Evolutionary conservation across 1,140 invertebrate species (phyloP).

Genomic region (Berghia stephanieae): DNA sequence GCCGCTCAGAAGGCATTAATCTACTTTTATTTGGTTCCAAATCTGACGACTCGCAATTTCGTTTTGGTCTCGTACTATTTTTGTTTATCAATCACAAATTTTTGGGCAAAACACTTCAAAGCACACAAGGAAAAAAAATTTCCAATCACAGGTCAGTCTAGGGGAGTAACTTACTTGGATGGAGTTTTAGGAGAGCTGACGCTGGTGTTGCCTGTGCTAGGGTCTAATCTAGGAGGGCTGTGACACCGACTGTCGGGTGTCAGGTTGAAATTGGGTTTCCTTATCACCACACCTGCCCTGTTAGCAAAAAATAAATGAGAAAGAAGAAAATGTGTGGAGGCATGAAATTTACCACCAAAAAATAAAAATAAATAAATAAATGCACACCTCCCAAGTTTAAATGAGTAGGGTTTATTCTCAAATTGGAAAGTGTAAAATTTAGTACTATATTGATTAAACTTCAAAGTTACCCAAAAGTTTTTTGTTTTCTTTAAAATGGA

Average conservation of each 20-base stretch:
- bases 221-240: constrained; percentile 48
- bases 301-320: neutral
- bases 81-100: too few species aligned
- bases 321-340: constrained; percentile 10
- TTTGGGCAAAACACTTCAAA: too few species aligned
- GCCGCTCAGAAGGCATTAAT: neutral
- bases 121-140: neutral
- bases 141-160: neutral
- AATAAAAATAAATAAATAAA: too few species aligned
- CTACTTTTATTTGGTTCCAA: neutral
- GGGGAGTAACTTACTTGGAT: constrained; percentile 58
- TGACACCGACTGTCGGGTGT: constrained; percentile 40
- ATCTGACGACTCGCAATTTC: too few species aligned
- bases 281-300: constrained; percentile 35
- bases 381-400: neutral
- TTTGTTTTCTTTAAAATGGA: too few species aligned
- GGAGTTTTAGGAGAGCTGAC: constrained; percentile 60
- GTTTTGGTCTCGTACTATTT: too few species aligned
- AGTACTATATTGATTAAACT: neutral
- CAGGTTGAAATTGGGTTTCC: constrained; percentile 49
- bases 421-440: neutral
- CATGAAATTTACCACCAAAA: too few species aligned
- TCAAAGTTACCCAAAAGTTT: neutral
- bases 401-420: neutral
- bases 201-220: constrained; percentile 53